Conservation (phyloP, 2,888 invertebrate species). For the Tetranychus truncatus region DNA sequence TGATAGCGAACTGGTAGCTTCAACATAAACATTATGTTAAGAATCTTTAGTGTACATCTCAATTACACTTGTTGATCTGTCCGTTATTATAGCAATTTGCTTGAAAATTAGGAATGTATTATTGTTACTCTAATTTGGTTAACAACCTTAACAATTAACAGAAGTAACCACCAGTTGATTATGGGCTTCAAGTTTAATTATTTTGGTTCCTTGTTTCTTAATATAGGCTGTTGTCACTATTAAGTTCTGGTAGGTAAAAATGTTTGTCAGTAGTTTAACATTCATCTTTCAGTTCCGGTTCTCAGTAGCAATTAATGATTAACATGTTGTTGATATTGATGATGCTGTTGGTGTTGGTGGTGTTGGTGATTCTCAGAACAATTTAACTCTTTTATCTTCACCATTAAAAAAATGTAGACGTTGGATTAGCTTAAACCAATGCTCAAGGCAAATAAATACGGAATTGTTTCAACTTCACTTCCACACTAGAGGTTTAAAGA, state of each 20-base stretch:
- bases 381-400: neutral
- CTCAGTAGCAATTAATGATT: neutral
- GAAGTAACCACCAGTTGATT: neutral
- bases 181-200: neutral
- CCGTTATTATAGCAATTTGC: neutral
- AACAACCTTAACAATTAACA: constrained; percentile 1
- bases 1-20: too few species aligned
- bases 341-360: neutral
- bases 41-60: neutral
- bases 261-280: too few species aligned
- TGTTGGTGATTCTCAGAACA: neutral
- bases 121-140: neutral
- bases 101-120: neutral
- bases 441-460: too few species aligned
- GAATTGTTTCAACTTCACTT: too few species aligned
- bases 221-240: neutral
- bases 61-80: neutral
- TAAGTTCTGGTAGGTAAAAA: neutral
- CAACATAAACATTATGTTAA: too few species aligned
- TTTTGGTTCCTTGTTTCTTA: neutral
- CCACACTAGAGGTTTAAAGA: too few species aligned
- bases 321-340: neutral
- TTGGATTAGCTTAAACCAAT: too few species aligned
- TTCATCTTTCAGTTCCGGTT: neutral
- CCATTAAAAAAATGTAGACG: too few species aligned